A percentile compares a stretch with the other conserved stretches of the same genome.
These are phyloP conservation scores for Diadema setosum DNA, from an alignment of 35 echinoderm and acorn worm species.

Conservation along the genomic window DNA sequence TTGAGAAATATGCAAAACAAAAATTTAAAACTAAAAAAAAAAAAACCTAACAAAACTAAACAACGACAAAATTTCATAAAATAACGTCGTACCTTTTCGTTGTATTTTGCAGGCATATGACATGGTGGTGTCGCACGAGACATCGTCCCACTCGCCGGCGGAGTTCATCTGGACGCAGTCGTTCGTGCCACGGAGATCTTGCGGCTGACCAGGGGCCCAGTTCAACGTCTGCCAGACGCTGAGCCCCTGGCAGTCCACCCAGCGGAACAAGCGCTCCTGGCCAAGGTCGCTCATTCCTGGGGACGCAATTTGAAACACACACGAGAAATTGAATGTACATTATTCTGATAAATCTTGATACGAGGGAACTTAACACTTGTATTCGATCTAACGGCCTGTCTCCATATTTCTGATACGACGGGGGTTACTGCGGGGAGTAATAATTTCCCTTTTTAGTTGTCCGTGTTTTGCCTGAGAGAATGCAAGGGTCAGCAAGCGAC, in stretches of 20 bases:
- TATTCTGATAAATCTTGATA: background rate
- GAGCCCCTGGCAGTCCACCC: constrained; percentile 52
- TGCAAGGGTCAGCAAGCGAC: too few species aligned
- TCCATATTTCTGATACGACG: too few species aligned
- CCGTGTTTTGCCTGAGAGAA: too few species aligned
- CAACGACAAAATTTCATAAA: too few species aligned
- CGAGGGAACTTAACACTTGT: background rate
- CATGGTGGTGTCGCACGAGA: constrained; percentile 14
- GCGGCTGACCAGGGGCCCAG: constrained; percentile 48
- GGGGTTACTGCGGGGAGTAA: too few species aligned
- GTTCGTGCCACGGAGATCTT: constrained; percentile 23
- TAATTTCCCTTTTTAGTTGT: too few species aligned
- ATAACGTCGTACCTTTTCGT: constrained; percentile 31
- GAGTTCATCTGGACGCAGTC: constrained; percentile 53
- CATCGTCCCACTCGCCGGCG: constrained; percentile 43
- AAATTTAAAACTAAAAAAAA: too few species aligned
- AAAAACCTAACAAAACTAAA: too few species aligned
- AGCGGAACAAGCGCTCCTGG: constrained; percentile 36
- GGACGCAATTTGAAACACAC: background rate
- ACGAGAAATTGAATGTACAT: too few species aligned
- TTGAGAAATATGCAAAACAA: too few species aligned
- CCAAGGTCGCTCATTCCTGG: constrained; percentile 65
- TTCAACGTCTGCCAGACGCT: constrained; percentile 24
- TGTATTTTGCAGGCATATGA: constrained; percentile 56
- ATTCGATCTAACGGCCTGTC: too few species aligned